Evolutionary conservation across 2,888 invertebrate genomes (phyloP).

Genomic region (Lasioglossum calceatum): DNA sequence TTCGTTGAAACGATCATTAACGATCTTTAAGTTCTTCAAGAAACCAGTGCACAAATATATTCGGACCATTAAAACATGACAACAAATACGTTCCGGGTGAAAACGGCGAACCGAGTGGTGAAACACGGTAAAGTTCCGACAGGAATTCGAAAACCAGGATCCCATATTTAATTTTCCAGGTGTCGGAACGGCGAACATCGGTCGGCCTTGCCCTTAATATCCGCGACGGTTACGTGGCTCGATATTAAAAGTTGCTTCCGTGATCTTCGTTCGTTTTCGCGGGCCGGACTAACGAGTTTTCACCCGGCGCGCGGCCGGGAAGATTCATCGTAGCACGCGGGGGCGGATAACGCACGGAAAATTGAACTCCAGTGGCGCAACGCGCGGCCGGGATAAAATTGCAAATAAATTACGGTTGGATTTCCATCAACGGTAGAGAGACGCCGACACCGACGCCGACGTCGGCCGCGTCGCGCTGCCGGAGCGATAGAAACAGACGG

Average conservation of each 20-base stretch:
- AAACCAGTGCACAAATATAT: not conserved
- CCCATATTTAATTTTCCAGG: not conserved
- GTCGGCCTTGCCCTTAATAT: not conserved
- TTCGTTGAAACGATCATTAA: too few relatives aligned
- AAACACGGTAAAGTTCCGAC: not conserved
- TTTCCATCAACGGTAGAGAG: slow-evolving; percentile 56
- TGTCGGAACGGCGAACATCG: not conserved
- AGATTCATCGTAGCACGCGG: slow-evolving; percentile 57
- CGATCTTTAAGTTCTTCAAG: too few relatives aligned
- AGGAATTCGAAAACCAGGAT: not conserved
- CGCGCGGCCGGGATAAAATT: slow-evolving; percentile 68
- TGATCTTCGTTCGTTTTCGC: slow-evolving; percentile 25
- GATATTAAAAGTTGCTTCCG: slow-evolving; percentile 46
- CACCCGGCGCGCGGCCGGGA: slow-evolving; percentile 28
- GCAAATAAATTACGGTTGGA: slow-evolving; percentile 76
- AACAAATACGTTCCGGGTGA: too few relatives aligned
- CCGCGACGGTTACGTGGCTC: slow-evolving; percentile 5
- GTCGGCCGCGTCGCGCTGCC: not conserved
- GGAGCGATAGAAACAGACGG: slow-evolving; percentile 7
- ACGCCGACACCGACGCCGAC: not conserved
- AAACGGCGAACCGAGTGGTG: not conserved
- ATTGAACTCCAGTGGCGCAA: slow-evolving; percentile 71
- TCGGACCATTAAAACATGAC: not conserved
- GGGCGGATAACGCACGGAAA: slow-evolving; percentile 62
- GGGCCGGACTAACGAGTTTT: slow-evolving; percentile 46